Evolutionary conservation across 2,888 invertebrate genomes (phyloP), one percentile per base, ranked within the genome.

Genomic region (Chrysina gloriosa): DNA sequence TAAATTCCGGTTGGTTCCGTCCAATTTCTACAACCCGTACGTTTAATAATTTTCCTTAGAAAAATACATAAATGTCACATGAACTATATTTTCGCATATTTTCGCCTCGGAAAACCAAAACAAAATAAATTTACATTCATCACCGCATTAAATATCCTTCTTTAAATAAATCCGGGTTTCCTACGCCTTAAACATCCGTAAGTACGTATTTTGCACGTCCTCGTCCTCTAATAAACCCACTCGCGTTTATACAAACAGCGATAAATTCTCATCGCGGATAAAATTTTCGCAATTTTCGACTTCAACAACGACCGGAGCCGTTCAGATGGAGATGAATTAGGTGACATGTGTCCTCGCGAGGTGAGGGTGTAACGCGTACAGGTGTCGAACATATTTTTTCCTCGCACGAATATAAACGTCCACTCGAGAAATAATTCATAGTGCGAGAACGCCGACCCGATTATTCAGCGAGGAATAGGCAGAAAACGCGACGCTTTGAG

Each of bases 401-500:
- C 11, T 4, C 36, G 4, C 1, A 4, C 19, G 19, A 47, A 47
- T 5, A 23, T 47, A 19, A 23, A 47, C 47, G 47, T 23, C 47
- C 11, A 11, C 14, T 36, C 36, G 11, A 5, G 36, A 36, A 11
- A 36, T 36, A 36, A 36, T 36, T 36, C 36, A 9, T 14, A 14
- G 36, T 4, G 14, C 36, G 14, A 36, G 36, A 36, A 29, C 42
- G 42, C 2, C 42, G n/a, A 14, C 42, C 11, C 42, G 9, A 23
- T 19, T 47, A 47, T 47, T 47, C 47, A 23, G 36, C 48, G 14
- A 14, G 23, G 25, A 39, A 50, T 11, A 14, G 21, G 31, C 56
- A n/a, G 34, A 69, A 52, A 61, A 16, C 58, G 50, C 58, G 23
- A 27, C 52, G 48, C 31, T 19, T 70, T 69, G 70, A 70, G 42